These are phyloP conservation scores for Arbacia lixula DNA, from an alignment of 53 echinoderm and acorn worm genomes.

Conservation along the genomic window DNA sequence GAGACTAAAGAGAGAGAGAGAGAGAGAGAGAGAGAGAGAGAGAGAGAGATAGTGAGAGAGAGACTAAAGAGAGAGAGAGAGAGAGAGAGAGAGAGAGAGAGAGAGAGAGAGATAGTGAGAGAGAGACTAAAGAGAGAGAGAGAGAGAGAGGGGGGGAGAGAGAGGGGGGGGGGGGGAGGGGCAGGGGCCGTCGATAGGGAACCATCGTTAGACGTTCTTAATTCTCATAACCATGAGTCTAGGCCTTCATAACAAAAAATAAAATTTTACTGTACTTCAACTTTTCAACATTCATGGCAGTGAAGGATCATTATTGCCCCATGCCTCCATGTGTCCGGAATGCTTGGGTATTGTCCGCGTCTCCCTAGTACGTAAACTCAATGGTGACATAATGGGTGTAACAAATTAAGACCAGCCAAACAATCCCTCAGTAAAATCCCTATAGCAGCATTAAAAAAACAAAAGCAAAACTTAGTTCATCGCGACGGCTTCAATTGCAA, in stretches of 20 bases:
- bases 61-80: not conserved
- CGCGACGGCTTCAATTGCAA: too few relatives aligned
- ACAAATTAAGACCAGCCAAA: too few relatives aligned
- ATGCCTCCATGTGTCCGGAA: too few relatives aligned
- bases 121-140: not conserved
- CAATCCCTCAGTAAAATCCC: too few relatives aligned
- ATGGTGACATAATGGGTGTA: too few relatives aligned
- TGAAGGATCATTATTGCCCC: not conserved
- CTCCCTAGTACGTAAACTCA: too few relatives aligned
- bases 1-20: not conserved
- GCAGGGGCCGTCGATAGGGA: not conserved
- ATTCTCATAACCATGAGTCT: not conserved
- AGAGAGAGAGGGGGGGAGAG: not conserved
- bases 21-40: not conserved
- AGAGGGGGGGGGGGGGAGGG: not conserved
- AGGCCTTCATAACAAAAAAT: not conserved
- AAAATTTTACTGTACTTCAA: not conserved
- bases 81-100: not conserved
- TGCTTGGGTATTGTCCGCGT: too few relatives aligned
- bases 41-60: not conserved
- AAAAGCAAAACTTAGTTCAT: too few relatives aligned
- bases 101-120: not conserved
- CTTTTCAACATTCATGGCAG: not conserved
- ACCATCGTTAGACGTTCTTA: not conserved
- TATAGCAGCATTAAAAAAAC: too few relatives aligned